Evolutionary conservation across 1,140 invertebrate species (phyloP).

Genomic region (Chlorops oryzae): DNA sequence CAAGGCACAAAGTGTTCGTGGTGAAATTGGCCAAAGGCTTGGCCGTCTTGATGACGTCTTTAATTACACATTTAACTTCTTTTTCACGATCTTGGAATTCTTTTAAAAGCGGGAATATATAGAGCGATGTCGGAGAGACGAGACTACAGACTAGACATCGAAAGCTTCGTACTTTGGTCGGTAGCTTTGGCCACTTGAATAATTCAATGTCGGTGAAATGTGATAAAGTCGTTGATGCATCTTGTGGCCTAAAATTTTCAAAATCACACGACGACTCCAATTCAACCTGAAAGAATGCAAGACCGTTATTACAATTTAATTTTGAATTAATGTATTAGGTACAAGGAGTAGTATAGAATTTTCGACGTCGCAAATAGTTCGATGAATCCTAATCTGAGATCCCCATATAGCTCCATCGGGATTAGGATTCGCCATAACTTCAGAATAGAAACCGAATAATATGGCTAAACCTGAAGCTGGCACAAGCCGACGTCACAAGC

Average conservation of each 20-base stretch:
- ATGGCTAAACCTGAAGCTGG: too few species aligned
- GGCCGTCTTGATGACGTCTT: slow-evolving; percentile 18
- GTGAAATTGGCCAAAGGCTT: slow-evolving; percentile 14
- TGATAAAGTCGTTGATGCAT: slow-evolving; percentile 28
- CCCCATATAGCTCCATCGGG: too few species aligned
- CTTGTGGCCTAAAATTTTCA: slow-evolving; percentile 20
- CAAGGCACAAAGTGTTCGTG: slow-evolving; percentile 25
- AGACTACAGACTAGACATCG: slow-evolving; percentile 26
- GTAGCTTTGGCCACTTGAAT: slow-evolving; percentile 28
- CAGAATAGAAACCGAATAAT: too few species aligned
- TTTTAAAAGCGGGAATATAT: slow-evolving; percentile 27
- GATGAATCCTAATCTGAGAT: too few species aligned
- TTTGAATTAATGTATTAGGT: too few species aligned
- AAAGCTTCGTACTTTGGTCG: slow-evolving; percentile 27
- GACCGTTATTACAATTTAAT: too few species aligned
- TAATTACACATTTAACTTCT: slow-evolving; percentile 22
- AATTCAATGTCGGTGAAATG: slow-evolving; percentile 15
- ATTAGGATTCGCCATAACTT: too few species aligned
- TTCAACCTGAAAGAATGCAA: too few species aligned
- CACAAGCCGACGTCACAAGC: too few species aligned
- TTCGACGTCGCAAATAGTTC: too few species aligned
- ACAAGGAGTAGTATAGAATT: too few species aligned
- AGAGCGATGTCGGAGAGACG: slow-evolving; percentile 24
- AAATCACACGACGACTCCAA: too few species aligned
- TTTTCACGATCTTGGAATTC: slow-evolving; percentile 31